These are phyloP conservation scores for human DNA, from an alignment of 2,113 vertebrate genomes.

Conservation along the genomic window GRCh38 chr14:98772001-98772500, in stretches of 20 bases:
- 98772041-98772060: not conserved
- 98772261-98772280: not conserved
- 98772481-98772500: rapidly evolving
- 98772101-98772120: not conserved
- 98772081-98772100: not conserved
- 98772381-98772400: rapidly evolving
- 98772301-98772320: not conserved
- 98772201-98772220: not conserved
- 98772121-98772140: not conserved
- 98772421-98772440: not conserved
- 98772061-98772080: not conserved
- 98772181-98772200: too few species aligned
- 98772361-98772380: not conserved
- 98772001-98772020: not conserved
- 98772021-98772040: not conserved
- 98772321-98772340: not conserved
- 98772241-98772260: not conserved
- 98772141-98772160: not conserved
- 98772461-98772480: too few species aligned
- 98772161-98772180: too few species aligned
- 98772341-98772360: not conserved
- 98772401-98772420: not conserved
- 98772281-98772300: too few species aligned
- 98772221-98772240: not conserved
- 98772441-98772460: rapidly evolving